phyloP scores from a whole-genome alignment of 2,113 vertebrate species.

The Saccopteryx bilineata region DNA sequence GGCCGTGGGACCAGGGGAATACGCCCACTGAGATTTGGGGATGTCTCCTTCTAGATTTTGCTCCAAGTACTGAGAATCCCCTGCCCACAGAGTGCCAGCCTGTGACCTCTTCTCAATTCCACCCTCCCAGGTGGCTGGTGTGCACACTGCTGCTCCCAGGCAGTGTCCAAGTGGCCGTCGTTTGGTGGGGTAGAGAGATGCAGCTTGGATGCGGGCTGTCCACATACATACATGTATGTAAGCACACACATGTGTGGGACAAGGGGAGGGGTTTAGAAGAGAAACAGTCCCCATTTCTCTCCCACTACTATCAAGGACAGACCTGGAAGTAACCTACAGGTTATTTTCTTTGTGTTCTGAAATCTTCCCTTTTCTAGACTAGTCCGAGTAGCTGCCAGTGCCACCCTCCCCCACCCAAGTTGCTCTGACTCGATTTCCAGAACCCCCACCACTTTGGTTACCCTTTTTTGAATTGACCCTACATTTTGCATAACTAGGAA shows the following conservation, averaged over 20 bases:
- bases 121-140: neutral
- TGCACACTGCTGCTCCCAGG: neutral
- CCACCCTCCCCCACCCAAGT: neutral
- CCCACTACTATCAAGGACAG: neutral
- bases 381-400: neutral
- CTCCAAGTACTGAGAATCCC: neutral
- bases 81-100: neutral
- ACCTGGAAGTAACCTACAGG: neutral
- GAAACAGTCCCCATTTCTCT: neutral
- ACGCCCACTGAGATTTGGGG: neutral
- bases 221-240: no score
- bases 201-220: neutral
- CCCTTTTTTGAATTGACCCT: neutral
- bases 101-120: neutral
- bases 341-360: neutral
- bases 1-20: neutral
- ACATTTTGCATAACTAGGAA: neutral
- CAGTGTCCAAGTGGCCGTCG: neutral
- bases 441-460: neutral
- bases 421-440: neutral
- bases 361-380: constrained; percentile 30
- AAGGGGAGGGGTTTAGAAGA: neutral
- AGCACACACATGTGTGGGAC: neutral
- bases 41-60: neutral
- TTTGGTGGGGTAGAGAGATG: neutral